Evolutionary conservation across 2,888 invertebrate genomes (phyloP), one percentile per base, ranked within the genome.

Genomic region (Mythimna impura): DNA sequence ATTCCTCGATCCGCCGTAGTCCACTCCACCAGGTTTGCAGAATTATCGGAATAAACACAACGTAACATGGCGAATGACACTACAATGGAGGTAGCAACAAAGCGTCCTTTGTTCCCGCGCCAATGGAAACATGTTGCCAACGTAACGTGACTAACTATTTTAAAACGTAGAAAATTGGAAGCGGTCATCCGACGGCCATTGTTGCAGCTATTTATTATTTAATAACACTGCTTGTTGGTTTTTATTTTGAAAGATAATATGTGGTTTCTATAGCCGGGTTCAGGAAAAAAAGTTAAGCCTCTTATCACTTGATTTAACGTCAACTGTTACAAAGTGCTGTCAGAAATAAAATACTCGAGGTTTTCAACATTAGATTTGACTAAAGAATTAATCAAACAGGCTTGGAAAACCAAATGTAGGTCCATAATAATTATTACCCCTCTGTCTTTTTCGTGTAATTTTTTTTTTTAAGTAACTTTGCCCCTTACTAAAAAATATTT

Each of bases 81-180:
- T 58, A 84, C 91, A 91, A 91, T 89, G 70, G 86, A 68, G 61
- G 54, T 67, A 66, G 81, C 64, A 84, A 91, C 91, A 90, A 91
- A 89, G 86, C 80, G 67, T 77, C 83, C 82, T 87, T 91, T 91
- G 90, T 90, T 87, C 85, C 84, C 76, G 77, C 78, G 57, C 66
- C 73, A 61, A 61, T 58, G 72, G 80, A 80, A 86, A 88, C 89
- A 89, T 89, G 89, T 84, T 86, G 85, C 73, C 78, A 72, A 58
- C 72, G 68, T 73, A 71, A 85, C 71, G 52, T 20, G 71, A 67
- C 77, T 82, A 80, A 86, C 82, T 82, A 86, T 87, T 88, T 84
- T 82, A 67, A 88, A 81, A 79, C 69, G 82, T 75, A 75, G 71
- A 84, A 86, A 86, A 84, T 84, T 84, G 82, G 82, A 86, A 74